Base-by-base conservation (phyloP, 2,797 vertebrate species). In the Crocodylus rhombifer region DNA sequence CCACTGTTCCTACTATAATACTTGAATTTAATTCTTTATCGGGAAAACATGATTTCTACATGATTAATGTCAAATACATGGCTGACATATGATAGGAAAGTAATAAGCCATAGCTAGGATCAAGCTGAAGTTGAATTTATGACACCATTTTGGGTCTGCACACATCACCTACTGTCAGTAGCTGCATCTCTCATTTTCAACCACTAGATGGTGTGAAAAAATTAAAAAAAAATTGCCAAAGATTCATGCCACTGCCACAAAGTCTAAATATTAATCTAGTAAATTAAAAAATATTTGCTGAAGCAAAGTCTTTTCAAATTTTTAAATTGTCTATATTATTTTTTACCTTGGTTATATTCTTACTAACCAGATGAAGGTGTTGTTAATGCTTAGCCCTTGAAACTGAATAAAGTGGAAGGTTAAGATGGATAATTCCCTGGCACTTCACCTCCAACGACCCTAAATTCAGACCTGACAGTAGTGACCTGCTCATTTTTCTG, bases 141-240 rank as follows among this genome's bases (percentile, higher is more conserved):
- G 98, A 94, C 97, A 97, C 94, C 97, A 97, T 97, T 98, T 97
- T 97, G 90, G 96, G 93, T 92, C 74, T 77, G 67, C 26, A 87
- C 90, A 92, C 95, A 91, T 95, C 83, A 15, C 23, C 76, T 77
- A 73, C 86, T 36, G 85, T 87, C 97, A 89, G 89, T 90, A 95
- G 89, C 91, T 97, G 97, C 97, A 98, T 93, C 93, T 94, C 96
- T 95, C 94, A 93, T 87, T 97, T 97, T 95, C 94, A 90, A 81
- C 98, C 98, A 98, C 98, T 98, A 98, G 98, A 98, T 98, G 98
- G 98, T 96, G 97, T 97, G 97, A 97, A 97, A 96, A 98, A 97
- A 96, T 97, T 75, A 97, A 95, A 97, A 97, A 95, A 97, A 94
- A 97, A 97, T 73, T 77, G 73, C 91, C 63, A 81, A 89, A 82